A percentile compares a stretch with the other conserved stretches of the same genome.
phyloP scores from a whole-genome alignment of 2,113 vertebrate species.

The Sander vitreus region DNA sequence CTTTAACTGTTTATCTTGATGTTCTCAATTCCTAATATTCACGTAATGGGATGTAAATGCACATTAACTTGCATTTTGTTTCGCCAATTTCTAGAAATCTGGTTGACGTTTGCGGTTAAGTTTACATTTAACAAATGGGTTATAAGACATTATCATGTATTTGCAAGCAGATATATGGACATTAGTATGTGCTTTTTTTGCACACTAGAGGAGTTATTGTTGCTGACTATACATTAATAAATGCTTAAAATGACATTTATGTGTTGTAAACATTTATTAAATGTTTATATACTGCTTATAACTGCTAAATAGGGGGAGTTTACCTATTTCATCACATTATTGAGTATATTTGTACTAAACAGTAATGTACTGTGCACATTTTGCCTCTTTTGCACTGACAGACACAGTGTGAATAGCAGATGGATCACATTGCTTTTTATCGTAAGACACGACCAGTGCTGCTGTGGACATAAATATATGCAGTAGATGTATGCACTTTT shows the following conservation, averaged over 20 bases:
- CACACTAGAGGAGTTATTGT: neutral
- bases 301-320: neutral
- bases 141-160: slow-evolving; percentile 3
- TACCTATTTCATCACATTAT: slow-evolving; percentile 4
- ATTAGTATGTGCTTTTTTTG: neutral
- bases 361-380: slow-evolving; percentile 43
- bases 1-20: neutral
- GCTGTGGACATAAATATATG: slow-evolving; percentile 44
- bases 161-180: neutral
- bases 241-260: neutral
- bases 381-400: slow-evolving; percentile 56
- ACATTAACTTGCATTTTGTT: neutral
- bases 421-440: slow-evolving; percentile 46
- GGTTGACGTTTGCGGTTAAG: neutral
- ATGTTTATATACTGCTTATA: slow-evolving; percentile 4
- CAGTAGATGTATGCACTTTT: slow-evolving; percentile 29
- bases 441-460: slow-evolving; percentile 23
- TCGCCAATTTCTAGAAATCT: neutral
- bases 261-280: neutral
- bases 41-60: neutral
- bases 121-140: neutral
- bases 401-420: slow-evolving; percentile 38
- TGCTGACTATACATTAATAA: neutral
- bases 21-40: neutral
- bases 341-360: slow-evolving; percentile 42